Percentiles rank a stretch among this genome's conserved stretches.
Evolutionary conservation across 23 tunicate genomes (phyloP).

Genomic region (Ascidia mentula): DNA sequence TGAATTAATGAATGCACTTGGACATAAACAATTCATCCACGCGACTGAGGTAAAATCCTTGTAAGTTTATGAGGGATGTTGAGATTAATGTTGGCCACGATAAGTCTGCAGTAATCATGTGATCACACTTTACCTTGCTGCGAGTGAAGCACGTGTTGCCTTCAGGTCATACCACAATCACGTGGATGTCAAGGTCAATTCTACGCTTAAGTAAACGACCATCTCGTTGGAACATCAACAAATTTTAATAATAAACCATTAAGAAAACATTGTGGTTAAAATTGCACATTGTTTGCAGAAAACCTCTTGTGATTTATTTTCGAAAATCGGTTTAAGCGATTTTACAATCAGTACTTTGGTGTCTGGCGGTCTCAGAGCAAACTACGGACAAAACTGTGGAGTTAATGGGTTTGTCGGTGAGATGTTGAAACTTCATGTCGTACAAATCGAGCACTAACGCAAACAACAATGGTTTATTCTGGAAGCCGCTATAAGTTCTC

Average conservation of each 20-base stretch:
- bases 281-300: conserved; percentile 2
- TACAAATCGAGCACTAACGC: neutral
- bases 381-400: conserved; percentile 73
- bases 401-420: conserved; percentile 82
- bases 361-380: conserved; percentile 48
- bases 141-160: too few relatives aligned
- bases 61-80: too few relatives aligned
- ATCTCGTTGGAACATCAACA: too few relatives aligned
- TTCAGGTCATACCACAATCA: too few relatives aligned
- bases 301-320: conserved; percentile 30
- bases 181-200: too few relatives aligned
- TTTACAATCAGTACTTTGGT: conserved; percentile 40
- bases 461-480: neutral
- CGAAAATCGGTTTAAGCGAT: conserved; percentile 29
- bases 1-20: conserved; percentile 30
- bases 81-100: too few relatives aligned
- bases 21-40: conserved; percentile 37
- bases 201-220: too few relatives aligned
- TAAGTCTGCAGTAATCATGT: too few relatives aligned
- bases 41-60: conserved; percentile 84
- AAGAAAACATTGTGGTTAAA: neutral
- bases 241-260: too few relatives aligned
- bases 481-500: neutral
- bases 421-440: neutral
- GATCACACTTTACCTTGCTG: too few relatives aligned